Percentiles rank a stretch among this genome's conserved stretches.
Conservation (phyloP, 2,888 invertebrate species). For the Eulithis testata region DNA sequence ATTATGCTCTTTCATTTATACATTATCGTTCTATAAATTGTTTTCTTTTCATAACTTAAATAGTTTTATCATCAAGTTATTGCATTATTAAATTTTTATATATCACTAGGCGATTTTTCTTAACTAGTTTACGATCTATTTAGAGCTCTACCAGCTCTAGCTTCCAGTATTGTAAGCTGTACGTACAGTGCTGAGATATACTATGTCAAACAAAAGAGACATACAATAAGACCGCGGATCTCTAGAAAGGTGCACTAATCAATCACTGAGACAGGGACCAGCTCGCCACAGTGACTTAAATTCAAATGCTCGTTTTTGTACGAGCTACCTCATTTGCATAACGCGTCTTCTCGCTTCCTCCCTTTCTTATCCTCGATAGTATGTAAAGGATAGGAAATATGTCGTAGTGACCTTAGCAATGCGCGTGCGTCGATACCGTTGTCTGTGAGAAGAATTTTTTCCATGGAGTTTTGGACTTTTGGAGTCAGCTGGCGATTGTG, state of each 20-base stretch:
- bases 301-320: conserved; percentile 64
- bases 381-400: conserved; percentile 54
- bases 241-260: conserved; percentile 77
- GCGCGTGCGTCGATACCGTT: conserved; percentile 76
- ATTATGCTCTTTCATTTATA: not conserved
- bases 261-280: conserved; percentile 67
- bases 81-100: conserved; percentile 33
- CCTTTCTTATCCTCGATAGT: conserved; percentile 24
- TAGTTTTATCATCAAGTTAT: conserved; percentile 2
- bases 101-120: conserved; percentile 56
- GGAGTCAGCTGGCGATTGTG: conserved; percentile 61
- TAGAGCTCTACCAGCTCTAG: conserved; percentile 59
- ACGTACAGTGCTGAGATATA: conserved; percentile 38
- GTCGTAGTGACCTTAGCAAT: conserved; percentile 65
- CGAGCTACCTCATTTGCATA: conserved; percentile 68
- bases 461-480: conserved; percentile 50
- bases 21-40: no score
- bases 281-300: conserved; percentile 65
- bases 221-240: conserved; percentile 60
- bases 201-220: conserved; percentile 49
- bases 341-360: conserved; percentile 52
- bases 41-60: not conserved
- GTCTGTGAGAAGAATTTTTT: conserved; percentile 79
- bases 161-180: conserved; percentile 50
- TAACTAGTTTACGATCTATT: conserved; percentile 64